Evolutionary conservation across 2,888 invertebrate genomes (phyloP), one percentile per base, ranked within the genome.

Genomic region (Blera fallax): DNA sequence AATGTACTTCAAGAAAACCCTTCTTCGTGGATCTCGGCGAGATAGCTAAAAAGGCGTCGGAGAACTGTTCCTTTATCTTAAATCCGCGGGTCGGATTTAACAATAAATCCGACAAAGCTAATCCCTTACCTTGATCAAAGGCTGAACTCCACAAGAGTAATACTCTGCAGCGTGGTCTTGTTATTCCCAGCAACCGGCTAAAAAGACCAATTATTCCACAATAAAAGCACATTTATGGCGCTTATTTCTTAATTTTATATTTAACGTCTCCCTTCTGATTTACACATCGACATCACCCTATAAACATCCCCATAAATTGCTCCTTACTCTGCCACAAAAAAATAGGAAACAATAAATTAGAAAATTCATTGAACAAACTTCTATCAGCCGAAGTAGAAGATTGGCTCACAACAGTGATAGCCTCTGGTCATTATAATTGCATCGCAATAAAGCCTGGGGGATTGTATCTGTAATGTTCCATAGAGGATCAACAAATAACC

Each of bases 401-500:
- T 54, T 76, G 76, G 56, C 58, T 67, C 48, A 27, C 37, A 58
- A 7, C 34, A 21, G 40, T 14, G 76, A 76, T 76, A 76, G 65
- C 76, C 76, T 67, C 34, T 58, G 74, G 56, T 58, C 76, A 48
- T 27, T 58, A 76, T 76, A 76, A 76, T 76, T 76, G 76, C 76
- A 76, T 76, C 67, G 76, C 76, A 67, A 65, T 76, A 37, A 67
- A 58, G 54, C 54, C 56, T 32, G 18, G 16, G 14, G 54, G 45
- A 58, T 58, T 70, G 34, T 45, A 45, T 45, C 37, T 56, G 32
- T 58, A 45, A 34, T 56, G 32, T 70, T 7, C 43, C 21, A 32
- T 32, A 1, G 21, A 58, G 21, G 40, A 56, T 18, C 54, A 64
- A 34, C 60, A 45, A 56, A 45, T 45, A 37, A 32, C 10, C 8